Evolutionary conservation across 2,113 vertebrate species (phyloP), one percentile per base, ranked within the genome.

Genomic region (Lucifuga dentata): DNA sequence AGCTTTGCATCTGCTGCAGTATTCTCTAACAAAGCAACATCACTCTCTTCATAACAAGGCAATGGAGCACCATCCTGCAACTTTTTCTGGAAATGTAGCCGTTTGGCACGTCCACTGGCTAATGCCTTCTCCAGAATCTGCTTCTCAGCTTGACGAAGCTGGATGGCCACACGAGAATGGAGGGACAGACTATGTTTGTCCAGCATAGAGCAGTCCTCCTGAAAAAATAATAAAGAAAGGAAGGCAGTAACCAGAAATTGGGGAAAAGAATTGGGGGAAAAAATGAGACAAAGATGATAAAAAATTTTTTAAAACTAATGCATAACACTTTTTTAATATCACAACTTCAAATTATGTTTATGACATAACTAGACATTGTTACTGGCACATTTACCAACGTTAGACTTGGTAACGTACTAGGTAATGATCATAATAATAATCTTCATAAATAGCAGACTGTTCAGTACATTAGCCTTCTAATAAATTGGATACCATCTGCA

Each of bases 61-160:
- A 98, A 79, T 0, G 82, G 81, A 3, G 91, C 92, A 1, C 86
- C 93, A 17, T 94, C 95, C 66, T 93, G 92, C 87, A 92, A 85
- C 78, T 93, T 95, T 76, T 93, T 88, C 83, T 87, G 89, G 35
- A 93, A 98, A 70, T 89, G 88, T 61, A 95, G 88, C 13, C 91
- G 88, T 84, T 94, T 96, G 32, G 84, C 87, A 1, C 90, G 90
- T 0, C 97, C 95, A 0, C 93, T 94, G 80, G 90, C 90, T 0
- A 93, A 93, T 0, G 93, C 95, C 35, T 93, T 95, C 81, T 97
- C 95, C 73, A 99, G 89, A 79, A 99, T 98, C 90, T 95, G 95
- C 78, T 99, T 99, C 61, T 99, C 98, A 0, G 96, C 96, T n/a
- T 95, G 82, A 7, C 96, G 95, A 52, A 99, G 80, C 78, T 96